Base-by-base conservation (phyloP, 2,888 invertebrate species). In the Leptopterna dolabrata region DNA sequence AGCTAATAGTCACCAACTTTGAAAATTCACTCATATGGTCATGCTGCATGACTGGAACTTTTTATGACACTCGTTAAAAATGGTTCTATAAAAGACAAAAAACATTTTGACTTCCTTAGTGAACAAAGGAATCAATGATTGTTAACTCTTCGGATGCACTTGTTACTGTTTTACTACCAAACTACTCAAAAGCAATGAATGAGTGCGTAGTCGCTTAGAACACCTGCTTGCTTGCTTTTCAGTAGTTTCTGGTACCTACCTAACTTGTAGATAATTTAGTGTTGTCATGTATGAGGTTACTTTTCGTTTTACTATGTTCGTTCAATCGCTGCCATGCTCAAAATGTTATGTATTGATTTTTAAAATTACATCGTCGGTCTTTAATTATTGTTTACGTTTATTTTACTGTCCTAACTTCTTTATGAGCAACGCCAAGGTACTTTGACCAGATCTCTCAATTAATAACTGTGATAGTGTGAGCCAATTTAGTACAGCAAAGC, bases 291-390 rank as follows among this genome's bases (percentile, higher is more conserved):
- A 14, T 78, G 19, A 45, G 41, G 45, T 78, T 45, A 45, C 45
- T 24, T 78, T 27, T 45, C 11, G 45, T 43, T 78, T 78, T 41
- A 81, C 43, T 81, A 51, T 81, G 81, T 81, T 81, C 81, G 41
- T 63, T 55, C 41, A 36, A 29, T n/a, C 41, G 81, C 81, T 81
- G 81, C 81, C 81, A 81, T 63, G 81, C 81, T 81, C 81, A 81
- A 81, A 81, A 81, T 47, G 55, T 47, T 45, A 36, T 47, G 55
- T 63, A 81, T 55, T 81, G 29, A 78, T 78, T 81, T 55, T 55
- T 36, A 27, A 55, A 27, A 55, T 55, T 81, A 78, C 78, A 78
- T 36, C 16, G 73, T 73, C 73, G 73, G 73, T 73, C 16, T 73
- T 29, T 73, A 55, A 19, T 55, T 36, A 36, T 36, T 36, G 36